These are phyloP conservation scores for Drosophila prostipennis DNA, from an alignment of 2,888 invertebrate genomes.

Conservation along the genomic window DNA sequence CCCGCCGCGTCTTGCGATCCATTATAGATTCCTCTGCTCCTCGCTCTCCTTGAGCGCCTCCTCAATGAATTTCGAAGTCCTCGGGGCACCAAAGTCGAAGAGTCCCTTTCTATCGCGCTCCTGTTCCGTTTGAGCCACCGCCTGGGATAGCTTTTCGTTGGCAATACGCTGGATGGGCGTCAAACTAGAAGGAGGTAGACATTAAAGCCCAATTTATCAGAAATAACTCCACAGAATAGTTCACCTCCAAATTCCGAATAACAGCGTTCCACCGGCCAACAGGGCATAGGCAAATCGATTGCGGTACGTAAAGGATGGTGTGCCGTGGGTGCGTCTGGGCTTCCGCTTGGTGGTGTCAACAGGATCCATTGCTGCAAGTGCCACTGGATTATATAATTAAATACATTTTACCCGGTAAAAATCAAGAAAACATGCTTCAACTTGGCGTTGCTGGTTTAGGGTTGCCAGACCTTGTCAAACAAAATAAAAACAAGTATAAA, in stretches of 20 bases:
- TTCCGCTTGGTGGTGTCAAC: constrained; percentile 86
- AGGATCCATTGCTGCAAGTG: constrained; percentile 64
- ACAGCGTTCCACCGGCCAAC: constrained; percentile 82
- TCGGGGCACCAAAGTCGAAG: constrained; percentile 71
- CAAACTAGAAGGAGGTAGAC: constrained; percentile 50
- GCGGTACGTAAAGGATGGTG: constrained; percentile 86
- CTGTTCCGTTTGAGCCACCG: constrained; percentile 54
- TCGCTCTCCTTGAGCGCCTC: constrained; percentile 73
- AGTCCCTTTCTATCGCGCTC: constrained; percentile 73
- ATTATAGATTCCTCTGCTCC: constrained; percentile 54
- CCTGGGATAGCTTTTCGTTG: constrained; percentile 63
- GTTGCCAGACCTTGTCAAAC: not conserved
- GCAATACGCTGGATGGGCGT: constrained; percentile 71
- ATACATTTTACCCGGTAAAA: constrained; percentile 29
- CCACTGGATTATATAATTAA: constrained; percentile 39
- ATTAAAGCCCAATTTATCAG: not conserved
- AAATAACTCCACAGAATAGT: not conserved
- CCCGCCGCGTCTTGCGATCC: constrained; percentile 77
- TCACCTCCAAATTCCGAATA: constrained; percentile 79
- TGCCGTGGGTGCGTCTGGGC: constrained; percentile 88
- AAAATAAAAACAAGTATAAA: not conserved
- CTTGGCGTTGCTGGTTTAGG: not conserved
- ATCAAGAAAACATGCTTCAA: constrained; percentile 21
- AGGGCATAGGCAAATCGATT: constrained; percentile 85
- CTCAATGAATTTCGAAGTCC: constrained; percentile 63